Evolutionary conservation across 1,140 invertebrate species (phyloP).

Genomic region (Apolygus lucorum): DNA sequence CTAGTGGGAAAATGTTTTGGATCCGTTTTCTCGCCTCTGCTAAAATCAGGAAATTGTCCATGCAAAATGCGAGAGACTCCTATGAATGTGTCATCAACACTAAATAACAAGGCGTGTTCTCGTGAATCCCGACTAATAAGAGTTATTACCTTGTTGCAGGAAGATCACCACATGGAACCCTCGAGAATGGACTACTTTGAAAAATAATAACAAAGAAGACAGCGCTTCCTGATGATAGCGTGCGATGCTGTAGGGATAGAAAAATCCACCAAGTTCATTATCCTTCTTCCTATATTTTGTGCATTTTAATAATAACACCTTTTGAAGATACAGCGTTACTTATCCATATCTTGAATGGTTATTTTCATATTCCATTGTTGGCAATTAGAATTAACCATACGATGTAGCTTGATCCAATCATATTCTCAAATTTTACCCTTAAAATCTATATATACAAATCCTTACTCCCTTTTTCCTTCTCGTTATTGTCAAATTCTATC

Average conservation of each 20-base stretch:
- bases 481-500: not conserved
- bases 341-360: too few relatives aligned
- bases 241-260: not conserved
- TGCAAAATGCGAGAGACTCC: not conserved
- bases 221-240: not conserved
- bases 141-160: not conserved
- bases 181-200: slow-evolving; percentile 1
- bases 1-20: not conserved
- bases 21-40: not conserved
- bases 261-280: not conserved
- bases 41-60: not conserved
- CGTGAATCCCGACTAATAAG: too few relatives aligned
- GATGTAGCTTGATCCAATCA: too few relatives aligned
- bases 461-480: not conserved
- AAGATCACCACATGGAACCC: not conserved
- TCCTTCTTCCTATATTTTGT: not conserved
- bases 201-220: not conserved
- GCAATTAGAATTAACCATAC: too few relatives aligned
- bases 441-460: not conserved
- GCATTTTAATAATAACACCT: not conserved
- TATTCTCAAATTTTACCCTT: not conserved
- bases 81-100: not conserved
- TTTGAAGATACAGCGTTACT: too few relatives aligned
- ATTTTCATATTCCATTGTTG: too few relatives aligned
- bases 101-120: not conserved